Evolutionary conservation across 2,797 vertebrate genomes (phyloP), one percentile per base, ranked within the genome.

Genomic region (Sebastiscus tertius): DNA sequence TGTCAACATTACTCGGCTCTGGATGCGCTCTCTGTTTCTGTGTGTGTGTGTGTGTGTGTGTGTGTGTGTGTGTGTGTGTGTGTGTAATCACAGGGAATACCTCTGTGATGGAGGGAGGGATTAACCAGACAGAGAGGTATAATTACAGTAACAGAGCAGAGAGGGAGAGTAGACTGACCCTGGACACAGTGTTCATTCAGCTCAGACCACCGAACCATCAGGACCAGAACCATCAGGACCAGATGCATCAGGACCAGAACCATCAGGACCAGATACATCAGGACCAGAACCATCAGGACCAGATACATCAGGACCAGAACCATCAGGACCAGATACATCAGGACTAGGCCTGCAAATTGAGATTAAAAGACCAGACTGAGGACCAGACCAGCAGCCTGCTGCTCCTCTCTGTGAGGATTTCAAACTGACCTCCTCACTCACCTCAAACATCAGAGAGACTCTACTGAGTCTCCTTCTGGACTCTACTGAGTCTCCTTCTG

Each of bases 71-170:
- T 63, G 58, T 68, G 77, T 80, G 73, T 56, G 69, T 75, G 77
- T 76, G 77, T 83, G 75, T 71, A 85, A 75, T 90, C 88, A 86
- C 61, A 95, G 93, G 94, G 91, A 94, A 95, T 92, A 94, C 94
- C 93, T 95, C 93, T 92, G 92, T 94, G 89, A 87, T 79, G 87
- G 79, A 89, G 95, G 93, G 93, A 93, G 93, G 93, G 91, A 93
- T 89, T 77, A 87, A 86, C 82, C 87, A 72, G 84, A 82, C 91
- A 80, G 82, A 87, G 93, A 94, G 92, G 94, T 96, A 96, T 96
- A 96, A 96, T 95, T 96, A 93, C 93, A 93, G 93, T 87, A 89
- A 93, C 82, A 87, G 90, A 87, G 83, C 71, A 70, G 79, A 82
- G 72, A 88, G 72, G 76, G 77, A 88, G 75, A 89, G 84, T 65